A percentile compares a stretch with the other conserved stretches of the same genome.
phyloP scores from a whole-genome alignment of 2,113 vertebrate genomes.

The Nibea albiflora region DNA sequence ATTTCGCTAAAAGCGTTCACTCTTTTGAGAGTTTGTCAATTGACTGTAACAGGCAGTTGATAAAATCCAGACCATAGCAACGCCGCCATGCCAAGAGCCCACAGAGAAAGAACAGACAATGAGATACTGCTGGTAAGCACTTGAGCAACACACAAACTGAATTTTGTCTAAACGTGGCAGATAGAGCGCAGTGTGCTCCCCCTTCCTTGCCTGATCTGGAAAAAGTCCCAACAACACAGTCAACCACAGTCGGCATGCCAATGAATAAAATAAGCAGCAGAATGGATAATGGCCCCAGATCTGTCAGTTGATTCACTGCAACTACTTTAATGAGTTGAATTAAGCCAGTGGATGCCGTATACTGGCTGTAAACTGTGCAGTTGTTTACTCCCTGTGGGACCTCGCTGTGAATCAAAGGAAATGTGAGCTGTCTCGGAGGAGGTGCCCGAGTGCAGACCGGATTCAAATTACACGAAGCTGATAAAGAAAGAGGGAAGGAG shows the following conservation, averaged over 20 bases:
- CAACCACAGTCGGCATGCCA: constrained; percentile 22
- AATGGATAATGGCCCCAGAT: constrained; percentile 48
- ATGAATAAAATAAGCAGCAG: constrained; percentile 53
- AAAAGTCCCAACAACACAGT: constrained; percentile 38
- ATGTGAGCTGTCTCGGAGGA: constrained; percentile 72
- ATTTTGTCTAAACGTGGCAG: constrained; percentile 49
- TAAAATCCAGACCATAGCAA: constrained; percentile 64
- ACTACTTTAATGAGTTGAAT: constrained; percentile 52
- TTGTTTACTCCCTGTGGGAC: constrained; percentile 67
- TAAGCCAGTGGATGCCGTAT: constrained; percentile 41
- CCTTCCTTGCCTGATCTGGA: constrained; percentile 40
- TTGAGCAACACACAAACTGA: constrained; percentile 60
- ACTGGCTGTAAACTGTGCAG: constrained; percentile 39
- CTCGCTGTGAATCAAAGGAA: constrained; percentile 71
- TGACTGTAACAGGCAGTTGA: constrained; percentile 56
- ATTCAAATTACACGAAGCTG: constrained; percentile 71
- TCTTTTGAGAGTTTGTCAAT: constrained; percentile 16
- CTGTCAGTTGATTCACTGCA: constrained; percentile 48
- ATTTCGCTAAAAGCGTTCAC: constrained; percentile 6
- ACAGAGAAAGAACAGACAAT: constrained; percentile 42
- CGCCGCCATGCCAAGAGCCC: constrained; percentile 35
- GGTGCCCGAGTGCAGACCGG: constrained; percentile 52
- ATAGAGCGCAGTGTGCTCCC: constrained; percentile 22
- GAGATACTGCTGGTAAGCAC: constrained; percentile 40
- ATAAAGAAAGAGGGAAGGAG: constrained; percentile 57